These are phyloP conservation scores for Tokudaia tokunoshimensis DNA, from an alignment of 2,797 vertebrate species.

Conservation along the genomic window DNA sequence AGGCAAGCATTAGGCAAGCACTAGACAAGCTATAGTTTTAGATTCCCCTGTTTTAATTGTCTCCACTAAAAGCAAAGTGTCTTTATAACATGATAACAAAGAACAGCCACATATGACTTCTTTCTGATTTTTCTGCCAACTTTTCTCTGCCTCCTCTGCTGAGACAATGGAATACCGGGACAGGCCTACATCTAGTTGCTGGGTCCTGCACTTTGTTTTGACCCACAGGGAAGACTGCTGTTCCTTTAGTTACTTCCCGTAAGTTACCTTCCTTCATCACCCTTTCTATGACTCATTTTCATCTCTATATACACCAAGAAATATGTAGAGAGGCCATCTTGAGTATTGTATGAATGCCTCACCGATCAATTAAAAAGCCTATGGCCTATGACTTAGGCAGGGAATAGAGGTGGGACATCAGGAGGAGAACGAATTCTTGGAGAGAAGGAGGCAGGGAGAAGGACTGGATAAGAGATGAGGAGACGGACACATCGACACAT, in stretches of 20 bases:
- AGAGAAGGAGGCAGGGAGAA: too few relatives aligned
- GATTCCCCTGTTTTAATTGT: not conserved
- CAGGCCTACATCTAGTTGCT: not conserved
- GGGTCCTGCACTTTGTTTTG: not conserved
- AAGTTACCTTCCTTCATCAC: not conserved
- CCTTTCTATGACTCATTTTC: not conserved
- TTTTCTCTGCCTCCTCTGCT: not conserved
- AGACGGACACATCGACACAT: too few relatives aligned
- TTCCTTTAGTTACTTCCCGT: not conserved
- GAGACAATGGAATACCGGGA: too few relatives aligned
- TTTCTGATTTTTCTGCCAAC: not conserved
- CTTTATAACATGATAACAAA: not conserved
- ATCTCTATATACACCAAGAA: not conserved
- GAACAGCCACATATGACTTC: not conserved
- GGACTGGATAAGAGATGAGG: too few relatives aligned
- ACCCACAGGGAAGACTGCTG: accelerated
- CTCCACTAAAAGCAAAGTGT: not conserved
- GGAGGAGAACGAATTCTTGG: too few relatives aligned
- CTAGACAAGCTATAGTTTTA: not conserved
- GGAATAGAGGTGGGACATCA: too few relatives aligned
- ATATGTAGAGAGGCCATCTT: not conserved
- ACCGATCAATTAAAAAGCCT: too few relatives aligned
- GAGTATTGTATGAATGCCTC: too few relatives aligned
- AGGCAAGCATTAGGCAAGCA: not conserved
- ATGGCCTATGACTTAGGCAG: too few relatives aligned